These are phyloP conservation scores for Aculops lycopersici DNA, from an alignment of 1,140 invertebrate genomes.

Conservation along the genomic window DNA sequence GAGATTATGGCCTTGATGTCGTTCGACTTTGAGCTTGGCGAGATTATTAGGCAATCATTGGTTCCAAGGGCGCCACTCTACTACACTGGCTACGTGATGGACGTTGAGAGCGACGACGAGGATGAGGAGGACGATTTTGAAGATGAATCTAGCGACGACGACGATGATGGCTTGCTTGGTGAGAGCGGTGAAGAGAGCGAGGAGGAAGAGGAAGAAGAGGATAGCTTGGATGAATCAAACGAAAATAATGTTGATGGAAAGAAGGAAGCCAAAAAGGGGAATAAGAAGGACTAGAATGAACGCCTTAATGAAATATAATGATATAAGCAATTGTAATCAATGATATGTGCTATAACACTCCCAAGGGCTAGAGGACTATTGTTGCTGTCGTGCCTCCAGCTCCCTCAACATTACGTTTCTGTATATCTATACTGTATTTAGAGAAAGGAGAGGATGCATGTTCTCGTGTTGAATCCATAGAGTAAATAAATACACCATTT, in stretches of 20 bases:
- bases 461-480: too few species aligned
- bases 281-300: not conserved
- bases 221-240: not conserved
- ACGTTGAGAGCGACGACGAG: conserved; percentile 10
- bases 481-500: too few species aligned
- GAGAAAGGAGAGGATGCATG: too few species aligned
- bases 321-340: not conserved
- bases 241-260: not conserved
- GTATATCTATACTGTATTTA: too few species aligned
- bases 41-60: conserved; percentile 70
- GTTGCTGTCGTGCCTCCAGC: too few species aligned
- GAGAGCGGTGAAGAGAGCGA: not conserved
- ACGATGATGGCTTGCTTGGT: conserved; percentile 7
- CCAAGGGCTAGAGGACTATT: too few species aligned
- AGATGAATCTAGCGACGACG: conserved; percentile 9
- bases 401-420: too few species aligned
- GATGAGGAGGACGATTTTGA: conserved; percentile 10
- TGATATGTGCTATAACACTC: not conserved
- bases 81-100: conserved; percentile 32
- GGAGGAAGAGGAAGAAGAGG: not conserved
- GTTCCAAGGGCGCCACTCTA: conserved; percentile 70
- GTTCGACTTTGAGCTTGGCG: conserved; percentile 87
- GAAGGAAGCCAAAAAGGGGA: conserved; percentile 1
- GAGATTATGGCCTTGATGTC: conserved; percentile 39
- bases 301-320: not conserved